phyloP scores from a whole-genome alignment of 1,140 invertebrate genomes.

The Phenacoccus solenopsis region DNA sequence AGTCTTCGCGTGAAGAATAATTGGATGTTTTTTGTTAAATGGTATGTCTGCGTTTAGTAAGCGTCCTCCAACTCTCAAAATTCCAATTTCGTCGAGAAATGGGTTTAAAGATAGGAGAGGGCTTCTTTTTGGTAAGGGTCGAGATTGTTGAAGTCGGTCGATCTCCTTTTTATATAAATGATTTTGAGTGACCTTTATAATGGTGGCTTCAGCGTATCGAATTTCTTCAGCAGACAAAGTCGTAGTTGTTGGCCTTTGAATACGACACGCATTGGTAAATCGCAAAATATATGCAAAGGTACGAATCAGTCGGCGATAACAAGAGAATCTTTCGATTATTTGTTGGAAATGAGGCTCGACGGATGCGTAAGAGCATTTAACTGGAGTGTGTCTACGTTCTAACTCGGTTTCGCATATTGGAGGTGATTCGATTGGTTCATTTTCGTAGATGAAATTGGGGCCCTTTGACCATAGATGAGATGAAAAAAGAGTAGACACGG shows the following conservation, averaged over 20 bases:
- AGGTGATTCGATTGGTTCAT: not conserved
- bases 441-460: not conserved
- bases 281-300: not conserved
- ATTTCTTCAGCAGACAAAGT: no score
- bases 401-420: not conserved
- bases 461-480: conserved; percentile 9
- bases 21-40: conserved; percentile 21
- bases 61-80: conserved; percentile 22
- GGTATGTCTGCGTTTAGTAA: conserved; percentile 18
- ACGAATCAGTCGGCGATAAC: not conserved
- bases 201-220: no score
- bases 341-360: not conserved
- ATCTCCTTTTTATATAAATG: not conserved
- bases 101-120: conserved; percentile 1
- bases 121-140: not conserved
- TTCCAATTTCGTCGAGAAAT: conserved; percentile 21
- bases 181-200: not conserved
- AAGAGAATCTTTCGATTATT: no score
- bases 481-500: not conserved
- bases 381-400: not conserved
- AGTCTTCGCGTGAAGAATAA: conserved; percentile 20
- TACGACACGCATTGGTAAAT: not conserved
- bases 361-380: not conserved
- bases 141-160: not conserved
- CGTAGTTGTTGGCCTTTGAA: not conserved